Percentiles rank a stretch among this genome's conserved stretches.
phyloP scores from a whole-genome alignment of 2,888 invertebrate species.

The Halictus ligatus region DNA sequence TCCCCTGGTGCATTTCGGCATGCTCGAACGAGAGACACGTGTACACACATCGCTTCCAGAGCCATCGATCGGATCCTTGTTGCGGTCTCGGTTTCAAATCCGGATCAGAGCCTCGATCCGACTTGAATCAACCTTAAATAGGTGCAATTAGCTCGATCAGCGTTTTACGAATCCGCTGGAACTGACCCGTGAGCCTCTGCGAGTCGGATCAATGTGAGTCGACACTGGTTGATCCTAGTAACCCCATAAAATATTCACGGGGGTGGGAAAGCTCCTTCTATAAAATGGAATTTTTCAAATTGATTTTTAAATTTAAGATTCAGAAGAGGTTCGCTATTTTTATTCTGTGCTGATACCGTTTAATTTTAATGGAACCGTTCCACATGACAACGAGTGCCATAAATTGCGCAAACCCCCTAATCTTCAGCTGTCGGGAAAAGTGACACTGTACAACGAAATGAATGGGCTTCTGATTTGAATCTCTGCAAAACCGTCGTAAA shows the following conservation, averaged over 20 bases:
- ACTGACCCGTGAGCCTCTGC: neutral
- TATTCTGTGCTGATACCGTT: neutral
- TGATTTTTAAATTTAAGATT: too few species aligned
- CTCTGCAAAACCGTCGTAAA: neutral
- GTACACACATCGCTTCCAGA: neutral
- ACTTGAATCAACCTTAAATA: constrained; percentile 38
- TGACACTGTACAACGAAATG: neutral
- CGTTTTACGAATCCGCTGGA: neutral
- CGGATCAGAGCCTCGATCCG: constrained; percentile 21
- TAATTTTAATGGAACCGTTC: neutral
- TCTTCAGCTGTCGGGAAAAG: neutral
- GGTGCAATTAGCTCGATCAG: constrained; percentile 29
- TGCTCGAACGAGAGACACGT: constrained; percentile 2
- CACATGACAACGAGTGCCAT: neutral
- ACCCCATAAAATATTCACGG: too few species aligned
- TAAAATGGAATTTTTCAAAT: too few species aligned
- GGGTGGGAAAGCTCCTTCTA: too few species aligned
- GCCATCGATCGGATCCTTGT: constrained; percentile 35
- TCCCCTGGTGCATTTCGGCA: neutral
- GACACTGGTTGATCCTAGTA: too few species aligned
- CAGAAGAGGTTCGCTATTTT: too few species aligned
- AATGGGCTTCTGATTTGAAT: neutral
- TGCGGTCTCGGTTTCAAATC: constrained; percentile 43
- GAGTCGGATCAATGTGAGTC: neutral
- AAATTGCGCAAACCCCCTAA: neutral